Base-by-base conservation (phyloP, 2,797 vertebrate genomes). In the Margarornis squamiger region DNA sequence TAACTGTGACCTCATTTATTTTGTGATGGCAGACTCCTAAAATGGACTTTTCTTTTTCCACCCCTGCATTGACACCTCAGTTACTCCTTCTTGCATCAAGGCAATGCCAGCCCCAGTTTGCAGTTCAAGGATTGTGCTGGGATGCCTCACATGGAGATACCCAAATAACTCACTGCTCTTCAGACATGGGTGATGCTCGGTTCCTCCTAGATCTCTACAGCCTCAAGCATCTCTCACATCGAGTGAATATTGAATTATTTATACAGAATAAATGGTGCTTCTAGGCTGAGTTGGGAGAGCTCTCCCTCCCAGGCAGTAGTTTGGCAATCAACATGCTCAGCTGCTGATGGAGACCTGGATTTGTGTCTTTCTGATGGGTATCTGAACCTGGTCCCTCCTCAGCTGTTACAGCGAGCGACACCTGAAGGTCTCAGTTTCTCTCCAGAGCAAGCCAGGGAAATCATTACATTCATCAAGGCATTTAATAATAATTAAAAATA, bases 81-180 rank as follows among this genome's bases (percentile, higher is more conserved):
- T 21, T 54, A 38, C 7, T 34, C 2, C 30, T 79, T 67, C 14
- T 54, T 49, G 11, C 45, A 45, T 11, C 45, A 20, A 17, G 14
- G 7, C 6, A 36, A 23, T 12, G 41, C 12, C 18, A 48, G 12
- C 38, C 21, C 19, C 2, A 3, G 4, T 48, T 57, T 6, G 8
- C 24, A 55, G 14, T 21, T 79, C 34, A 24, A 55, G 39, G n/a
- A n/a, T 0, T 30, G 45, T 68, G 15, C 23, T 17, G 13, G 3
- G 66, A 32, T 16, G 13, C 12, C 21, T 57, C 32, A 22, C 0
- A 0, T n/a, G 1, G 2, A 29, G 43, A 13, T 18, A 55, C 27
- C 29, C 36, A 63, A 72, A 49, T 20, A 70, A 59, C 12, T 46
- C 43, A 9, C 3, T 39, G 39, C 13, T 71, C 41, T 30, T 77